A percentile compares a stretch with the other conserved stretches of the same genome.
phyloP scores from a whole-genome alignment of 2,113 vertebrate species.

The Chamaea fasciata region DNA sequence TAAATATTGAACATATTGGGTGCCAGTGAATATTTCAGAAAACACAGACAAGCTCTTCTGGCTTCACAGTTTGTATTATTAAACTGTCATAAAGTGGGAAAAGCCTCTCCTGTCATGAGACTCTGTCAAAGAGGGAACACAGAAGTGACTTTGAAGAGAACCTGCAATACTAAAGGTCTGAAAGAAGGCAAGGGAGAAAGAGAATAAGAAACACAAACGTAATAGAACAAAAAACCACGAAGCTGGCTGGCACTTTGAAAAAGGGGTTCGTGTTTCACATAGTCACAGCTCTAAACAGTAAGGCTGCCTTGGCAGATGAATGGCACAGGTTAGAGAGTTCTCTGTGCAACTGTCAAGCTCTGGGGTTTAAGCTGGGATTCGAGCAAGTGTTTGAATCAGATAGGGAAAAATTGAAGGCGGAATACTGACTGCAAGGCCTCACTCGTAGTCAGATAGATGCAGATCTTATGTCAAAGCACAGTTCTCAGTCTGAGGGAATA shows the following conservation, averaged over 20 bases:
- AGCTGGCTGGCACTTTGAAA: neutral
- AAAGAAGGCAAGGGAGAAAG: neutral
- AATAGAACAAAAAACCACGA: neutral
- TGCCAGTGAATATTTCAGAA: constrained; percentile 24
- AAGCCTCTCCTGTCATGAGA: neutral
- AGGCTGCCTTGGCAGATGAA: neutral
- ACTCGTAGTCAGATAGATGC: neutral
- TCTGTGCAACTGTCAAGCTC: neutral
- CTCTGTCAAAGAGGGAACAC: neutral
- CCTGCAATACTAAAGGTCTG: neutral
- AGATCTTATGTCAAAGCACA: neutral
- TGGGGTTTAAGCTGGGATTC: neutral
- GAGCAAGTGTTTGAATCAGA: neutral
- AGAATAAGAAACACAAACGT: neutral
- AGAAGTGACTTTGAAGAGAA: neutral
- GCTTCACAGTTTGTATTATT: constrained; percentile 37
- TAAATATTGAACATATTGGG: constrained; percentile 1
- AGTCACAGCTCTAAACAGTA: neutral
- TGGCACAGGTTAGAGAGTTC: neutral
- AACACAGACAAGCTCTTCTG: neutral
- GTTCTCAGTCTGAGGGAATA: neutral
- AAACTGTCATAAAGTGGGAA: neutral
- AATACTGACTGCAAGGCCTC: neutral
- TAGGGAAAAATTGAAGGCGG: neutral
- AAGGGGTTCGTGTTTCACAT: neutral